Evolutionary conservation across 2,888 invertebrate species (phyloP).

Genomic region (Epicampocera succincta): DNA sequence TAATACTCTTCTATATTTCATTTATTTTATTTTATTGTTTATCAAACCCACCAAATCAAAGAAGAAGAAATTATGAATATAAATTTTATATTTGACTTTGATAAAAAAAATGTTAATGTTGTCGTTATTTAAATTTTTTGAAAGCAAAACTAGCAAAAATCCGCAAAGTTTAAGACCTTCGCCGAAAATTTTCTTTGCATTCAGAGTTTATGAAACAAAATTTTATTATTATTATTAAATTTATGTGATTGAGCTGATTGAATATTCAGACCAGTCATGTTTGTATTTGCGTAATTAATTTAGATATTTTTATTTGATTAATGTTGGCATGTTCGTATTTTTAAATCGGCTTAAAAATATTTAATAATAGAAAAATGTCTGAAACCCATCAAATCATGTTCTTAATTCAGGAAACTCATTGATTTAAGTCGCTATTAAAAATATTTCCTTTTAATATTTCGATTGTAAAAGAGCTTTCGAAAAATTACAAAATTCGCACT

Average conservation of each 20-base stretch:
- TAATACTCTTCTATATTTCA: conserved; percentile 8
- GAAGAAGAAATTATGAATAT: too few species aligned
- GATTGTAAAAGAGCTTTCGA: too few species aligned
- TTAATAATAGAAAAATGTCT: neutral
- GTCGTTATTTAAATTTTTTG: too few species aligned
- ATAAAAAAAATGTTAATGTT: too few species aligned
- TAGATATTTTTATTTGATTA: neutral
- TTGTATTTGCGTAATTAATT: neutral
- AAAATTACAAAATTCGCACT: too few species aligned
- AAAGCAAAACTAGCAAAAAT: too few species aligned
- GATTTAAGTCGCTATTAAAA: neutral
- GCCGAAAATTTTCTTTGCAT: too few species aligned
- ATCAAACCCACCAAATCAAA: too few species aligned
- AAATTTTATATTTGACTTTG: too few species aligned
- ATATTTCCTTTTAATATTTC: neutral
- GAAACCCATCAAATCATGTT: neutral
- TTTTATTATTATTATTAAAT: neutral
- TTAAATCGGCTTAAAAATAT: neutral
- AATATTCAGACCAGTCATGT: neutral
- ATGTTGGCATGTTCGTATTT: conserved; percentile 3
- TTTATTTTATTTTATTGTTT: neutral
- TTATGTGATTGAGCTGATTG: neutral
- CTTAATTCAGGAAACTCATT: conserved; percentile 40
- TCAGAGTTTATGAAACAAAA: too few species aligned
- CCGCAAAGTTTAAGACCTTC: too few species aligned